Conservation (phyloP, 2,113 vertebrate species). For the Crotalus viridis region DNA sequence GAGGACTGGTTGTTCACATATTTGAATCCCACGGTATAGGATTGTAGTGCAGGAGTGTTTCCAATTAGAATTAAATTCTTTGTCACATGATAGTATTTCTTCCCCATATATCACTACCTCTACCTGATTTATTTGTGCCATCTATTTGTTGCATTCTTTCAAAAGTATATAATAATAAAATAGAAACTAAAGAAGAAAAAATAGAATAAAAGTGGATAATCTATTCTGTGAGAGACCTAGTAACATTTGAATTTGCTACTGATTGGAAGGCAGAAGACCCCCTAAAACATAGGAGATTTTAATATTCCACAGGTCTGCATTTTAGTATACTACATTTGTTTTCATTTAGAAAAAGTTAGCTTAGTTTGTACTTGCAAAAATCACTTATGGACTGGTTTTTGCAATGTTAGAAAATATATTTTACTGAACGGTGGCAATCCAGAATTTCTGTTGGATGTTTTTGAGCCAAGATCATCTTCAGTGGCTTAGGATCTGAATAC, state of each 20-base stretch:
- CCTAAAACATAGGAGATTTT: background rate
- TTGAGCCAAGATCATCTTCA: background rate
- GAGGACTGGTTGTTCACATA: no score
- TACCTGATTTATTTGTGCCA: background rate
- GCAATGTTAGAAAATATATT: background rate
- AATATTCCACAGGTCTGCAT: conserved; percentile 45
- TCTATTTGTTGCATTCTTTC: background rate
- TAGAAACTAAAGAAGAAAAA: background rate
- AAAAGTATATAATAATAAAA: background rate
- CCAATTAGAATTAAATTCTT: background rate
- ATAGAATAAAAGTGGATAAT: background rate
- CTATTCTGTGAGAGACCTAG: background rate
- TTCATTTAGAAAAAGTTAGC: conserved; percentile 16
- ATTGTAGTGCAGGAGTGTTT: background rate
- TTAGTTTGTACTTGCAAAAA: background rate
- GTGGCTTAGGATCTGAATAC: background rate
- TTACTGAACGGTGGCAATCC: background rate
- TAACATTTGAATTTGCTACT: background rate
- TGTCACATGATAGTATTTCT: background rate
- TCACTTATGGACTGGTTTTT: conserved; percentile 1
- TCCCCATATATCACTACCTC: background rate
- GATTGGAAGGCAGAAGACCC: rapidly evolving
- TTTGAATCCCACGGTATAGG: background rate
- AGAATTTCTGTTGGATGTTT: background rate
- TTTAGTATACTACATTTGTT: conserved; percentile 21